Evolutionary conservation across 2,113 vertebrate species (phyloP).

Genomic region (Pachycephala philippinensis): DNA sequence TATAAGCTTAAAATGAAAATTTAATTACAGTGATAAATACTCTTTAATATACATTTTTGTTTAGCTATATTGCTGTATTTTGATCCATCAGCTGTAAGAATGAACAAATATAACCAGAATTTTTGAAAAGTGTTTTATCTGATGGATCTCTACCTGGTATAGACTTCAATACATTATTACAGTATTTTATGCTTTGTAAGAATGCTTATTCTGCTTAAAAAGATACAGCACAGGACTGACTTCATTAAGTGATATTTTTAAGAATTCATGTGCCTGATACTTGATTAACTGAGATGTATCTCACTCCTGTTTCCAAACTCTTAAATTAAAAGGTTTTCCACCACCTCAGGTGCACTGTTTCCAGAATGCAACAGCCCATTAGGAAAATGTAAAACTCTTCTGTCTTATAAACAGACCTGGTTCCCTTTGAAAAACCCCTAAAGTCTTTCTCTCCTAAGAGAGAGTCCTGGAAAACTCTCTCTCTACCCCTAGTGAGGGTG

Average conservation of each 20-base stretch:
- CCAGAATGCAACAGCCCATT: neutral
- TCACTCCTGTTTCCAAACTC: neutral
- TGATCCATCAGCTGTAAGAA: neutral
- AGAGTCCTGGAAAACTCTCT: neutral
- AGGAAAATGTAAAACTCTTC: neutral
- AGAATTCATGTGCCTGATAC: neutral
- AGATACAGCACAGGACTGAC: neutral
- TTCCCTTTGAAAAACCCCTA: neutral
- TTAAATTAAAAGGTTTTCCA: neutral
- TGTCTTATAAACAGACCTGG: neutral
- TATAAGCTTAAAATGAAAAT: conserved; percentile 18
- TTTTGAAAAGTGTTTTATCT: neutral
- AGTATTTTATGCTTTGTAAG: neutral
- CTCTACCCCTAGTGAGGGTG: neutral
- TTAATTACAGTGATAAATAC: conserved; percentile 26
- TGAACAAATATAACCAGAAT: neutral
- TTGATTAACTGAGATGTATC: neutral
- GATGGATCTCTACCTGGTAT: neutral
- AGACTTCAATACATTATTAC: neutral
- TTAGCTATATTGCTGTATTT: neutral
- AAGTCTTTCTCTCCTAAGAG: neutral
- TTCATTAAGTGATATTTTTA: neutral
- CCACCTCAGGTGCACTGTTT: neutral
- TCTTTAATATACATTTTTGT: neutral
- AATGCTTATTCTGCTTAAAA: neutral